Conservation (phyloP, 1,140 invertebrate species). For the Hyles euphorbiae region DNA sequence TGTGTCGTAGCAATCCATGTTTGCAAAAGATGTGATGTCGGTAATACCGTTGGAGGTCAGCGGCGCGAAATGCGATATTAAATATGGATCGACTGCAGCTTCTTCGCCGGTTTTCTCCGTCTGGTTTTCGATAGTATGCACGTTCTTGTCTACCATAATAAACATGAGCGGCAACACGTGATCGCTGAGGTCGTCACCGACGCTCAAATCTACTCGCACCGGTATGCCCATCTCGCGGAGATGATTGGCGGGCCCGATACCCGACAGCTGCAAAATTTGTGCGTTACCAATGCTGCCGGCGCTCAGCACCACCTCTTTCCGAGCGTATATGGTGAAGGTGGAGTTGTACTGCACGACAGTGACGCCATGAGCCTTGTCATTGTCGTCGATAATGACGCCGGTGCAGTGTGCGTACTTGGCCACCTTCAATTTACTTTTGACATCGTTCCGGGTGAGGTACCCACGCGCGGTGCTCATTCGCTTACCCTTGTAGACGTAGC, state of each 20-base stretch:
- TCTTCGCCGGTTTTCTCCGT: constrained; percentile 43
- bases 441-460: constrained; percentile 43
- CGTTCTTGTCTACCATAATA: constrained; percentile 59
- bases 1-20: constrained; percentile 69
- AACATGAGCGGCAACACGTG: constrained; percentile 74
- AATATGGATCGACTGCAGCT: constrained; percentile 46
- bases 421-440: constrained; percentile 81
- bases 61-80: constrained; percentile 46
- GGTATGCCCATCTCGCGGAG: constrained; percentile 74
- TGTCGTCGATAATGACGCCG: constrained; percentile 82
- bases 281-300: constrained; percentile 83
- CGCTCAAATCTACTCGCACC: constrained; percentile 77
- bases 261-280: constrained; percentile 85
- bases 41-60: constrained; percentile 70
- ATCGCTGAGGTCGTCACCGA: constrained; percentile 87
- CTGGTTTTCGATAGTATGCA: constrained; percentile 25
- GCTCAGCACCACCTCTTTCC: constrained; percentile 83
- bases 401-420: constrained; percentile 81
- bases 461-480: constrained; percentile 40
- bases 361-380: constrained; percentile 82
- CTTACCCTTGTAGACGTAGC: constrained; percentile 36
- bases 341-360: constrained; percentile 15
- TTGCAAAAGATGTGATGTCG: constrained; percentile 70
- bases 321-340: constrained; percentile 57
- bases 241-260: constrained; percentile 81